phyloP scores from a whole-genome alignment of 2,797 vertebrate species.

The Pampus argenteus region DNA sequence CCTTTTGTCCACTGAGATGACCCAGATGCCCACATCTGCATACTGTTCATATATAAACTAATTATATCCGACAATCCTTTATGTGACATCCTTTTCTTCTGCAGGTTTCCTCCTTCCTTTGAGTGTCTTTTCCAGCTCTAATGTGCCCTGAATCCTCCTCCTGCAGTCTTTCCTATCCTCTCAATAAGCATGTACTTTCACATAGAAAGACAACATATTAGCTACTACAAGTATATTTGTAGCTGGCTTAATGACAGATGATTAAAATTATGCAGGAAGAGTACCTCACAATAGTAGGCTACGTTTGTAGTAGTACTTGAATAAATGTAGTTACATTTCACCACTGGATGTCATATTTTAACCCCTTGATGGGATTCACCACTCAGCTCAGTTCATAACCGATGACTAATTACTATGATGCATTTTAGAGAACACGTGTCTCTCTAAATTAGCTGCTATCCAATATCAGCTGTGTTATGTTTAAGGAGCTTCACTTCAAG shows the following conservation, averaged over 20 bases:
- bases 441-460: neutral
- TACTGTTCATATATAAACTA: slow-evolving; percentile 57
- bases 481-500: neutral
- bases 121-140: slow-evolving; percentile 9
- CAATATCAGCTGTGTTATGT: neutral
- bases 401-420: neutral
- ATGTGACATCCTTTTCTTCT: slow-evolving; percentile 21
- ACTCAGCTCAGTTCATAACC: neutral
- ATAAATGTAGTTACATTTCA: neutral
- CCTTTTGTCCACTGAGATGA: slow-evolving; percentile 61
- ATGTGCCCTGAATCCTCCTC: slow-evolving; percentile 1
- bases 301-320: neutral
- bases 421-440: no score
- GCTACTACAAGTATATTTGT: slow-evolving; percentile 1
- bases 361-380: neutral
- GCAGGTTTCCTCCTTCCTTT: neutral
- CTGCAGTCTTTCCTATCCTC: slow-evolving; percentile 5
- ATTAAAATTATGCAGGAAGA: no score
- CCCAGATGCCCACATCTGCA: slow-evolving; percentile 61
- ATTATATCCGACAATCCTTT: slow-evolving; percentile 49
- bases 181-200: slow-evolving; percentile 13
- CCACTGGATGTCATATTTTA: neutral
- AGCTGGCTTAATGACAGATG: neutral
- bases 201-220: neutral
- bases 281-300: neutral